These are phyloP conservation scores for Bombyx mandarina DNA, from an alignment of 1,140 invertebrate species.

Conservation along the genomic window DNA sequence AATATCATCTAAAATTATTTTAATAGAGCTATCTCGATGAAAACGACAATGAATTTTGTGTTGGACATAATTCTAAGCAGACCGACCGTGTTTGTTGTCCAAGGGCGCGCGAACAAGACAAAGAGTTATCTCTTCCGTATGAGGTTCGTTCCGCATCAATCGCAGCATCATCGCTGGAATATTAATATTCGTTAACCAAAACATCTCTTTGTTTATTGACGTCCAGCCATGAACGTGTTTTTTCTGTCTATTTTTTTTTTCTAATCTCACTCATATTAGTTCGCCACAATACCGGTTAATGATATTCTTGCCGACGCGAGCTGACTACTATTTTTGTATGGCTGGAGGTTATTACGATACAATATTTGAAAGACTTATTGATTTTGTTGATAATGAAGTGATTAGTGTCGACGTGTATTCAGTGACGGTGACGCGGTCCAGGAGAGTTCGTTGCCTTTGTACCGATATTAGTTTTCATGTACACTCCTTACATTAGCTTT, in stretches of 20 bases:
- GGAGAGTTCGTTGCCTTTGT: background rate
- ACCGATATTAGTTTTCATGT: no score
- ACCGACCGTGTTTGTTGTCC: conserved; percentile 10
- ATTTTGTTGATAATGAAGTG: background rate
- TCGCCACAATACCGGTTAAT: conserved; percentile 8
- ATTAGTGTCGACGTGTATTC: background rate
- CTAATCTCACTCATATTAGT: background rate
- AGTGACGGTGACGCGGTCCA: background rate
- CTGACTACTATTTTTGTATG: no score
- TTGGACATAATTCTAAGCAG: no score
- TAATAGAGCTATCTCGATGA: no score
- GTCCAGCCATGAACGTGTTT: conserved; percentile 12
- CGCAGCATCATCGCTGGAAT: conserved; percentile 37
- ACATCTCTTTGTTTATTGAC: conserved; percentile 26
- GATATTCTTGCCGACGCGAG: no score
- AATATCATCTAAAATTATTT: no score
- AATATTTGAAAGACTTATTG: background rate
- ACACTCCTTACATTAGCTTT: no score
- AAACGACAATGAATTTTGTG: no score
- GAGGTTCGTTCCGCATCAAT: conserved; percentile 45
- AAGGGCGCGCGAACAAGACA: conserved; percentile 53
- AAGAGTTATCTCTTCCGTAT: conserved; percentile 45
- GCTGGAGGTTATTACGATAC: conserved; percentile 4
- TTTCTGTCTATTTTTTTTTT: conserved; percentile 16
- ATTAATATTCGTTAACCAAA: conserved; percentile 41